Evolutionary conservation across 2,888 invertebrate genomes (phyloP), one percentile per base, ranked within the genome.

Genomic region (Carpatolechia fugitivella): DNA sequence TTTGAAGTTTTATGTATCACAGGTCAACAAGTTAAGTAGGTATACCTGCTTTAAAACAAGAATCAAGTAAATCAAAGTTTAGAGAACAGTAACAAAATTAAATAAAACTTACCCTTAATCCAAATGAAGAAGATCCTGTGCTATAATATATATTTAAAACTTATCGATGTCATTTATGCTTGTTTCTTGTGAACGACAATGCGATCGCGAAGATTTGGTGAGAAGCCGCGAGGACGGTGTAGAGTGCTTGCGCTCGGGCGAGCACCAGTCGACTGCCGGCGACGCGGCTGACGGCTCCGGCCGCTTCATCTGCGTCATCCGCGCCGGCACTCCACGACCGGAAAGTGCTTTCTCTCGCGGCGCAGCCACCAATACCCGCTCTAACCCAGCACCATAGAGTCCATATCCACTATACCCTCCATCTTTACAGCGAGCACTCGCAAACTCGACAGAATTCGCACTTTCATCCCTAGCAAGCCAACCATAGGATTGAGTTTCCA

Each of bases 331-430:
- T 57, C 73, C 79, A 82, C 81, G 75, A 81, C 81, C 85, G 82
- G 83, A 88, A 87, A 85, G 88, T 87, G 85, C 89, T 90, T 90
- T 90, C 89, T 89, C 88, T 86, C 82, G 63, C 55, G 60, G 55
- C 61, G 54, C 54, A 56, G 54, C 57, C 55, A 58, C 73, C 60
- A 82, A 80, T 82, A 77, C 65, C 63, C 57, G 60, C 72, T 69
- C 62, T 85, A 82, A 66, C 59, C 31, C 76, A 61, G 56, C 54
- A 61, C 60, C 60, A 62, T 81, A 86, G 77, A 72, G 82, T 77
- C 65, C 67, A 54, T 5, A 44, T 44, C 33, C 10, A 31, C 33
- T 24, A 16, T 30, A 13, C 31, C 38, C 30, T 8, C 16, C 5
- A 3, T 11, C 20, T 3, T 13, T 6, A 13, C 33, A 30, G 20